Evolutionary conservation across 2,888 invertebrate species (phyloP).

Genomic region (Standfussiana lucernea): DNA sequence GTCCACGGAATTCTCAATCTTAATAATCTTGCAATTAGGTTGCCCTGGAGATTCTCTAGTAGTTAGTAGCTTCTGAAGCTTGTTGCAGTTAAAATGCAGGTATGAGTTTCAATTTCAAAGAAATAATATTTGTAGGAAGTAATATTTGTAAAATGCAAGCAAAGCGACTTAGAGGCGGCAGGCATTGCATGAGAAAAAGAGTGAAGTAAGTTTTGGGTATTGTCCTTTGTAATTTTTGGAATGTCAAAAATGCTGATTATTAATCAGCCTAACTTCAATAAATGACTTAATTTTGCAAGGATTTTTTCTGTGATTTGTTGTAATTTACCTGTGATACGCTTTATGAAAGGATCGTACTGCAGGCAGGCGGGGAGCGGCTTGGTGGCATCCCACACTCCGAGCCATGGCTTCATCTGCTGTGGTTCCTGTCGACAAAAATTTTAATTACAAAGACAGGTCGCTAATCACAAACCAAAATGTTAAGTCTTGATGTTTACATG

Average conservation of each 20-base stretch:
- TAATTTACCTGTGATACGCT: constrained; percentile 74
- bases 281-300: not conserved
- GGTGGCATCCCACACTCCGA: constrained; percentile 93
- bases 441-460: not conserved
- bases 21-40: not conserved
- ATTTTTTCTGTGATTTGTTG: not conserved
- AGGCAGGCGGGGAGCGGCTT: constrained; percentile 90
- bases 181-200: not conserved
- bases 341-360: constrained; percentile 90
- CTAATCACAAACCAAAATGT: not conserved
- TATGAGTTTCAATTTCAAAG: not conserved
- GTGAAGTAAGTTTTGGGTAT: not conserved
- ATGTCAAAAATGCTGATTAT: not conserved
- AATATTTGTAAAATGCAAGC: not conserved
- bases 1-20: not conserved
- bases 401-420: constrained; percentile 90
- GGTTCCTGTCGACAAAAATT: constrained; percentile 57
- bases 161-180: not conserved
- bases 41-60: not conserved
- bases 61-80: not conserved
- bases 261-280: not conserved
- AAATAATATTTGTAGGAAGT: not conserved
- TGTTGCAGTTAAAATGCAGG: not conserved
- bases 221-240: not conserved
- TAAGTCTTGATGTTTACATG: not conserved